phyloP scores from a whole-genome alignment of 2,888 invertebrate genomes.

The Tinea trinotella region DNA sequence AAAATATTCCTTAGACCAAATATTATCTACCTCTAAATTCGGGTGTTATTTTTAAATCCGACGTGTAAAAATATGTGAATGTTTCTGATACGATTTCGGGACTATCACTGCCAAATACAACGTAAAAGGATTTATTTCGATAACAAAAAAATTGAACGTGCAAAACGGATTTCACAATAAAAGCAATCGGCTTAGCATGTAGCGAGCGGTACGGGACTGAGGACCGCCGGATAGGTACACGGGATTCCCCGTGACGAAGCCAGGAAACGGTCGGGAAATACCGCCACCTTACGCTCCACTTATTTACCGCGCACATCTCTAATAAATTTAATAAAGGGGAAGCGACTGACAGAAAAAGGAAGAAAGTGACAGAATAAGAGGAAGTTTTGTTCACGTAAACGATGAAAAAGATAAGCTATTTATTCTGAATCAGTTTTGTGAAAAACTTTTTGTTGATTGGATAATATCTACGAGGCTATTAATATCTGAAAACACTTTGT shows the following conservation, averaged over 20 bases:
- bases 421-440: neutral
- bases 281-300: slow-evolving; percentile 48
- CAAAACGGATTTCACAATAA: slow-evolving; percentile 47
- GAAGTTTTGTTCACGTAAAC: slow-evolving; percentile 15
- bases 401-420: slow-evolving; percentile 3
- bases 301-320: slow-evolving; percentile 53
- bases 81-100: neutral
- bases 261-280: slow-evolving; percentile 27
- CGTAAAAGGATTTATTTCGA: slow-evolving; percentile 28
- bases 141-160: slow-evolving; percentile 23
- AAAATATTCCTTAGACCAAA: neutral
- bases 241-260: slow-evolving; percentile 51
- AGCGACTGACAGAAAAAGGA: slow-evolving; percentile 43
- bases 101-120: slow-evolving; percentile 12
- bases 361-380: slow-evolving; percentile 23
- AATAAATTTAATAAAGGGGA: slow-evolving; percentile 61
- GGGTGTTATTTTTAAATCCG: neutral
- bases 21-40: too few species aligned
- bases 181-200: slow-evolving; percentile 48
- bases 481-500: neutral
- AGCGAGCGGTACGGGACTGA: slow-evolving; percentile 22
- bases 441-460: neutral
- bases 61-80: neutral
- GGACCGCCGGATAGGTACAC: slow-evolving; percentile 32
- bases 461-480: neutral